Conservation (phyloP, 2,113 vertebrate species). For the Boleophthalmus pectinirostris region DNA sequence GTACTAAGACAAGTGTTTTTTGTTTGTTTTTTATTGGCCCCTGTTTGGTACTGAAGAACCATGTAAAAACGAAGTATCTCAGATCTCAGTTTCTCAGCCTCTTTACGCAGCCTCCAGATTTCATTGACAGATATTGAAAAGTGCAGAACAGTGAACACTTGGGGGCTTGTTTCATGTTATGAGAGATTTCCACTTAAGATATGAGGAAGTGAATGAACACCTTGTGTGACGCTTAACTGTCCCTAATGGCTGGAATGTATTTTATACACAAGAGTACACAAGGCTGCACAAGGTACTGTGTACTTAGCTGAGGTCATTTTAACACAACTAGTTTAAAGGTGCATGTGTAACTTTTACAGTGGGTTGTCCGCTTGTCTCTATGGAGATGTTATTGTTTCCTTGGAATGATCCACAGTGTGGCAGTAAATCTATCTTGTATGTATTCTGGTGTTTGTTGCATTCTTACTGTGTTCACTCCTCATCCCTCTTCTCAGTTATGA, state of each 20-base stretch:
- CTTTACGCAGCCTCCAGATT: neutral
- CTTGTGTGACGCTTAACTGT: neutral
- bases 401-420: no score
- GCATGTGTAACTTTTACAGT: neutral
- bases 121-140: slow-evolving; percentile 7
- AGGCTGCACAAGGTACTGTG: neutral
- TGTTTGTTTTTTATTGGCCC: neutral
- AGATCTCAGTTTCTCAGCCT: neutral
- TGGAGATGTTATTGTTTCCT: no score
- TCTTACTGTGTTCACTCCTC: no score
- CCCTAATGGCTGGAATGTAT: neutral
- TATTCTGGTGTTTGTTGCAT: no score
- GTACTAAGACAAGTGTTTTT: no score
- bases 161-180: neutral
- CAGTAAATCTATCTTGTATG: no score
- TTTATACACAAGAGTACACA: neutral
- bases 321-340: no score
- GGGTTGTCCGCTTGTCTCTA: no score
- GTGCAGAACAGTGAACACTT: neutral
- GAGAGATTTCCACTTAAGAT: neutral
- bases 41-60: neutral
- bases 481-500: no score
- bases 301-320: neutral
- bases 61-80: neutral
- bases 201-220: neutral